A percentile compares a stretch with the other conserved stretches of the same genome.
phyloP scores from a whole-genome alignment of 2,113 vertebrate species.

The Theristicus caerulescens region DNA sequence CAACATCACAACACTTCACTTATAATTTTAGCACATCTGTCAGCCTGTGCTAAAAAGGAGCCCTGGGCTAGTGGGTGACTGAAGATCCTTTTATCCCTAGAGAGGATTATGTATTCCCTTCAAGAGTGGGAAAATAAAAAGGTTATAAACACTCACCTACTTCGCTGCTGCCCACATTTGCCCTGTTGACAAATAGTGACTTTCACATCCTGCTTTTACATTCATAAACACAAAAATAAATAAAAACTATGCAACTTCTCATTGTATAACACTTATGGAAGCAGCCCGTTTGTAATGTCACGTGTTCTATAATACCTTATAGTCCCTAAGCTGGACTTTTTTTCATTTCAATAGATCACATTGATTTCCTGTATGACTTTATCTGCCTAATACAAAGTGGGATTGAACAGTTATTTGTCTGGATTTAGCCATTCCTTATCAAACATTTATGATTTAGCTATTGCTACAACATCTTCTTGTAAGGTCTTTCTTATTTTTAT shows the following conservation, averaged over 20 bases:
- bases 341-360: conserved; percentile 83
- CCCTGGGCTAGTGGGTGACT: conserved; percentile 59
- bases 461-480: conserved; percentile 71
- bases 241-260: conserved; percentile 39
- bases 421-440: conserved; percentile 82
- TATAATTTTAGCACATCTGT: conserved; percentile 65
- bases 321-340: conserved; percentile 74
- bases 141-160: conserved; percentile 55
- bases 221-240: conserved; percentile 58
- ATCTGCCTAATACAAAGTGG: conserved; percentile 88
- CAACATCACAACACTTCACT: conserved; percentile 67
- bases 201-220: conserved; percentile 29
- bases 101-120: conserved; percentile 58
- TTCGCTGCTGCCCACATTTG: conserved; percentile 20
- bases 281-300: conserved; percentile 63
- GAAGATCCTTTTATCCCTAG: conserved; percentile 59
- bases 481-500: conserved; percentile 80
- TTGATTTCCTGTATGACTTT: conserved; percentile 94
- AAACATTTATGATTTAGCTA: conserved; percentile 83
- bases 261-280: conserved; percentile 64
- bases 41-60: conserved; percentile 62
- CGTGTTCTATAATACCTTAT: conserved; percentile 38
- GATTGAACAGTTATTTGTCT: conserved; percentile 81
- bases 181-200: conserved; percentile 52
- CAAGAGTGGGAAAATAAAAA: conserved; percentile 32